Percentiles rank a stretch among this genome's conserved stretches.
Evolutionary conservation across 2,888 invertebrate genomes (phyloP).

Genomic region (Callosobruchus maculatus): DNA sequence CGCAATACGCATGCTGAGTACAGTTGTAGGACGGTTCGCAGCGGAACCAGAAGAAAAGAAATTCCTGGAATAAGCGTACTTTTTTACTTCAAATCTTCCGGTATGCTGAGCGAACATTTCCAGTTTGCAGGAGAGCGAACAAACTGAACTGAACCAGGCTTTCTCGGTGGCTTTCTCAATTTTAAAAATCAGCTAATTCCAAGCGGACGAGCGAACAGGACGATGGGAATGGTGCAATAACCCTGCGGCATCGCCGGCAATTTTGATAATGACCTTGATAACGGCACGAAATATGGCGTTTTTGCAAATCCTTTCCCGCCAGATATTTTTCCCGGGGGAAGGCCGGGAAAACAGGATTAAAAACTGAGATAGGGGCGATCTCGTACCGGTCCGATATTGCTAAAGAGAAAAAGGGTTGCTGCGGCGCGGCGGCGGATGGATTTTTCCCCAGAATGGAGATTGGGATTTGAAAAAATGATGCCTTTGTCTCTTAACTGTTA

Average conservation of each 20-base stretch:
- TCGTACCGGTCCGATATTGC: not conserved
- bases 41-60: too few relatives aligned
- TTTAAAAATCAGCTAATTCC: not conserved
- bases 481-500: not conserved
- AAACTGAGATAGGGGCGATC: constrained; percentile 19
- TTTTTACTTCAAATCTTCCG: too few relatives aligned
- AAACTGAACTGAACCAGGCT: not conserved
- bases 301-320: constrained; percentile 43
- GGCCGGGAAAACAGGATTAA: constrained; percentile 35
- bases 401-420: not conserved
- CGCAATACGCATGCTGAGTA: too few relatives aligned
- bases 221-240: constrained; percentile 26
- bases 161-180: not conserved
- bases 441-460: not conserved
- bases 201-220: not conserved
- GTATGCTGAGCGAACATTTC: too few relatives aligned
- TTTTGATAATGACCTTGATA: constrained; percentile 50
- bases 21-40: too few relatives aligned
- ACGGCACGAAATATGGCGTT: constrained; percentile 47
- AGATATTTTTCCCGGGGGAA: constrained; percentile 44
- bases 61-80: too few relatives aligned
- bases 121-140: too few relatives aligned
- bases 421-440: not conserved
- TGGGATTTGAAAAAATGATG: not conserved
- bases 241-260: constrained; percentile 34